Conservation (phyloP, 2,113 vertebrate species). For the Lycaon pictus region DNA sequence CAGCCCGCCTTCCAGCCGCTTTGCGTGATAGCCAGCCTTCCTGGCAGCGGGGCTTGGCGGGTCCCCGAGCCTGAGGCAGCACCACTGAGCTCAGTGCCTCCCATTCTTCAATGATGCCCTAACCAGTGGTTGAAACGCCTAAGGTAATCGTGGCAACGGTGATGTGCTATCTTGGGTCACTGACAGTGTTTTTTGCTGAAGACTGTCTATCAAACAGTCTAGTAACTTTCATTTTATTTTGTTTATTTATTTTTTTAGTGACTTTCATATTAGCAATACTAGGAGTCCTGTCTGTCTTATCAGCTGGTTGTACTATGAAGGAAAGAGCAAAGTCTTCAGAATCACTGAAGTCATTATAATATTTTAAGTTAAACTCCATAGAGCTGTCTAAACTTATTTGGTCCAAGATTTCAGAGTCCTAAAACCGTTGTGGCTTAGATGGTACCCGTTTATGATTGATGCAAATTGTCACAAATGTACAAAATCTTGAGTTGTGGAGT, state of each 20-base stretch:
- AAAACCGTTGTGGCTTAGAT: constrained; percentile 24
- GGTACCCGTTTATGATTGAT: not conserved
- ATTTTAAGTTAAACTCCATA: constrained; percentile 49
- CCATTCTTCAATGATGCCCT: not conserved
- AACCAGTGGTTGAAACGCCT: not conserved
- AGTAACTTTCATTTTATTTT: not conserved
- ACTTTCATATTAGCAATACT: not conserved
- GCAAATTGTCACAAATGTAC: not conserved
- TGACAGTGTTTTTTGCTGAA: constrained; percentile 18
- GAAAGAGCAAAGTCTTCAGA: not conserved
- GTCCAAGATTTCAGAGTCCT: not conserved
- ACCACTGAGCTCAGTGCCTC: not conserved
- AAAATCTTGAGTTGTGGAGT: not conserved
- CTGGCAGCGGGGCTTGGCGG: not conserved
- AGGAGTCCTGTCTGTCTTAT: not conserved
- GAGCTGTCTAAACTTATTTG: not conserved
- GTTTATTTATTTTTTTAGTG: not conserved
- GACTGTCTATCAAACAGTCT: not conserved
- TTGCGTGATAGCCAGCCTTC: constrained; percentile 44
- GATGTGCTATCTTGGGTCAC: not conserved
- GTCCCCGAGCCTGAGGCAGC: not conserved
- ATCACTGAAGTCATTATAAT: constrained; percentile 3
- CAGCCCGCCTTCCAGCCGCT: not conserved
- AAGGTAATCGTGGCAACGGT: not conserved
- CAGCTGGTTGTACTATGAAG: not conserved